These are phyloP conservation scores for Podargus strigoides DNA, from an alignment of 2,797 vertebrate species.

Conservation along the genomic window DNA sequence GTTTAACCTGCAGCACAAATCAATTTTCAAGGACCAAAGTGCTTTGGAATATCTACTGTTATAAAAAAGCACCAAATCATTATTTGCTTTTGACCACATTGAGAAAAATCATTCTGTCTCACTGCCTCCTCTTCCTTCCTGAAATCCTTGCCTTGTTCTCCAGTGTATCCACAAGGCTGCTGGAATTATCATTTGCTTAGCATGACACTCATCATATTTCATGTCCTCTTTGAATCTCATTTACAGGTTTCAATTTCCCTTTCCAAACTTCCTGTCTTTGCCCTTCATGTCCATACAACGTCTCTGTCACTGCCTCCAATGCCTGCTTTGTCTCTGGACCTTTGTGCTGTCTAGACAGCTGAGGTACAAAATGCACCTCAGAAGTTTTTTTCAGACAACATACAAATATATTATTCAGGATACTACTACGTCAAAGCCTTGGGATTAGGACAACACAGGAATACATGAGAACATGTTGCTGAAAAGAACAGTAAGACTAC, in stretches of 20 bases:
- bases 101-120: background rate
- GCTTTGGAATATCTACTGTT: background rate
- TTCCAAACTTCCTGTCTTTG: background rate
- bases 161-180: background rate
- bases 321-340: background rate
- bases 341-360: background rate
- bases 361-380: background rate
- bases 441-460: background rate
- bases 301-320: background rate
- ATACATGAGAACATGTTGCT: background rate
- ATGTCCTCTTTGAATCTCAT: background rate
- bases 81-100: background rate
- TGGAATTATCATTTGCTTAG: constrained; percentile 46
- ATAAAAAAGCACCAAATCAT: background rate
- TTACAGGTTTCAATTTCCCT: background rate
- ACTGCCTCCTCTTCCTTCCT: constrained; percentile 47
- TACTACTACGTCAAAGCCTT: background rate
- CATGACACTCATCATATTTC: background rate
- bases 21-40: background rate
- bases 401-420: background rate
- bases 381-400: background rate
- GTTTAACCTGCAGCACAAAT: background rate
- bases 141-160: background rate
- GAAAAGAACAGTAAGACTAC: background rate
- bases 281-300: background rate